phyloP scores from a whole-genome alignment of 2,797 vertebrate genomes.

The Brachymystax lenok region DNA sequence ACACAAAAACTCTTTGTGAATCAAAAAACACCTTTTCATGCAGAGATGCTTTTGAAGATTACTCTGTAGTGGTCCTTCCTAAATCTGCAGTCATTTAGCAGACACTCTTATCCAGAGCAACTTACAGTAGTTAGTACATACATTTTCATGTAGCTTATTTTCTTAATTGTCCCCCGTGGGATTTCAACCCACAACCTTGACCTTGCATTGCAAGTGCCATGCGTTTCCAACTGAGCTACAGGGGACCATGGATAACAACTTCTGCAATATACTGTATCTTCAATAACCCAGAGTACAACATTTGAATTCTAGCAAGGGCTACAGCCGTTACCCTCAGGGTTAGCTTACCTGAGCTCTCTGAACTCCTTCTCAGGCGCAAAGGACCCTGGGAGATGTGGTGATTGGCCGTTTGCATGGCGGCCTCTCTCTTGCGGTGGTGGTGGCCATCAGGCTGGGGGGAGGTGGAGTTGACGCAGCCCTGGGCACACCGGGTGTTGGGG shows the following conservation, averaged over 20 bases:
- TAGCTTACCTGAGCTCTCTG: slow-evolving; percentile 42
- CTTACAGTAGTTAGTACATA: no score
- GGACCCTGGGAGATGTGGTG: slow-evolving; percentile 78
- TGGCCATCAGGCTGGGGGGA: neutral
- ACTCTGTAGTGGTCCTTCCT: no score
- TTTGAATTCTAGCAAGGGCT: neutral
- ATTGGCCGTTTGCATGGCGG: slow-evolving; percentile 40
- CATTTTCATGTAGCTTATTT: no score
- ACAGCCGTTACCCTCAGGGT: neutral
- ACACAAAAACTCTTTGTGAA: neutral
- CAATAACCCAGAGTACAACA: neutral
- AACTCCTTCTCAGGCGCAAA: slow-evolving; percentile 53
- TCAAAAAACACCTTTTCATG: neutral
- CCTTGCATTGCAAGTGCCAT: no score
- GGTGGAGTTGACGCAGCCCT: slow-evolving; percentile 55
- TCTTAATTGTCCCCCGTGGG: no score
- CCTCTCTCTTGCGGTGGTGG: slow-evolving; percentile 53
- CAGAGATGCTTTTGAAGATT: neutral
- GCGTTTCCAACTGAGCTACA: no score
- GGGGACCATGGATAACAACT: no score
- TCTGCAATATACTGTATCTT: neutral
- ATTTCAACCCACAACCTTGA: no score
- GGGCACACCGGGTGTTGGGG: slow-evolving; percentile 58
- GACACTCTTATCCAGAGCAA: no score
- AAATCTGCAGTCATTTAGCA: no score